Conservation (phyloP, 2,888 invertebrate species). For the Pharmacophagus antenor region DNA sequence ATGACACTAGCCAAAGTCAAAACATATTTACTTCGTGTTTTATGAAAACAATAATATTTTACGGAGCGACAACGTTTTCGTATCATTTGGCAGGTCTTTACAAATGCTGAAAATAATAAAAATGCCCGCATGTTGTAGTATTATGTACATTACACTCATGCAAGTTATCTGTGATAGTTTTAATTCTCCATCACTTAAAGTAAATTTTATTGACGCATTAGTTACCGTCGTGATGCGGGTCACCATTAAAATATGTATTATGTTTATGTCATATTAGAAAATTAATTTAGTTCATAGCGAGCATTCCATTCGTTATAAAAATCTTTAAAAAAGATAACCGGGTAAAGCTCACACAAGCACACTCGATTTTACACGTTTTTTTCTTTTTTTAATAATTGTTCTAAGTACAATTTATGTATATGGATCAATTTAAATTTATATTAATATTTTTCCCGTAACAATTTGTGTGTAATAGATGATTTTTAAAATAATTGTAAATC, state of each 20-base stretch:
- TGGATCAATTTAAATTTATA: too few relatives aligned
- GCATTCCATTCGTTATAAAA: not conserved
- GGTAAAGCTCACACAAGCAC: too few relatives aligned
- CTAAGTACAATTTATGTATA: too few relatives aligned
- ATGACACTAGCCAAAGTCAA: not conserved
- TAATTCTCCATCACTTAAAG: constrained; percentile 46
- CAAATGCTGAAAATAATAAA: constrained; percentile 3
- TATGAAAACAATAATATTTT: not conserved
- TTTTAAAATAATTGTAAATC: too few relatives aligned
- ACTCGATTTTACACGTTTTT: too few relatives aligned
- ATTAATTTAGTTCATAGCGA: not conserved
- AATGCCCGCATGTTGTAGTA: constrained; percentile 43
- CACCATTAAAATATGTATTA: constrained; percentile 39
- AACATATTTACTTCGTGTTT: not conserved
- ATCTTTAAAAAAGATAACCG: not conserved
- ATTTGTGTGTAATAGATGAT: too few relatives aligned
- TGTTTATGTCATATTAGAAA: constrained; percentile 9
- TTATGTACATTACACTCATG: constrained; percentile 30
- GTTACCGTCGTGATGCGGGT: constrained; percentile 45
- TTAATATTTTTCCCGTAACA: too few relatives aligned
- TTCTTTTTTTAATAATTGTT: too few relatives aligned
- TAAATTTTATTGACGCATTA: constrained; percentile 48
- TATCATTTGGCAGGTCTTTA: not conserved
- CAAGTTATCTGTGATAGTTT: constrained; percentile 46
- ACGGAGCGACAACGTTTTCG: not conserved